Base-by-base conservation (phyloP, 2,797 vertebrate species). In the Argya squamiceps region DNA sequence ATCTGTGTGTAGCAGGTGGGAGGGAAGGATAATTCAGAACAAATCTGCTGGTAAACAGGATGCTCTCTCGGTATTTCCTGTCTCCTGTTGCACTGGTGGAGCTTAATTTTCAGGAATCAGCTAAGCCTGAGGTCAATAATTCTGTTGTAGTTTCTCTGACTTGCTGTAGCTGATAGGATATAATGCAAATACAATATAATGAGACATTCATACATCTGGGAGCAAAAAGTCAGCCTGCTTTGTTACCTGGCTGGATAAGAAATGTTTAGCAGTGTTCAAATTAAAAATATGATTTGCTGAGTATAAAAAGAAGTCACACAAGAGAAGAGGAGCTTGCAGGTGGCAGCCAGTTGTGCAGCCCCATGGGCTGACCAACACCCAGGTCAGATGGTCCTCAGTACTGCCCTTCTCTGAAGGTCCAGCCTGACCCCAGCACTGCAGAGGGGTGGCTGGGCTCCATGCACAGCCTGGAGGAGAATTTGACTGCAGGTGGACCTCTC, bases 1-100 rank as follows among this genome's bases (percentile, higher is more conserved):
- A 92, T 94, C 89, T 90, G 73, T 84, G 56, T 2, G 0, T 34
- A 85, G 73, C 92, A 96, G 69, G 82, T 91, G 91, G 83, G 73
- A 93, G 92, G 89, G 93, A 96, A 88, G 78, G 58, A 68, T 89
- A 89, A 87, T 88, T 96, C 79, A 78, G 64, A 87, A 80, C 36
- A 91, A 94, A 93, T 84, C 47, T 1, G 1, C 43, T 8, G 6
- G 89, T 88, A 93, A 96, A 92, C 94, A 96, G 94, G 96, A 93
- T 86, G 83, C 67, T 71, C 63, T 60, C 56, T 64, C 0, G 0
- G 47, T 90, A 47, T 90, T 95, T 95, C 96, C 94, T 88, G 63
- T 49, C 69, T 94, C 85, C 80, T 78, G 23, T 86, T 93, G 83
- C 59, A 36, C 50, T 70, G 77, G 9, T 44, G 62, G 24, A 67